phyloP scores from a whole-genome alignment of 2,797 vertebrate genomes.

The Onychomys torridus region DNA sequence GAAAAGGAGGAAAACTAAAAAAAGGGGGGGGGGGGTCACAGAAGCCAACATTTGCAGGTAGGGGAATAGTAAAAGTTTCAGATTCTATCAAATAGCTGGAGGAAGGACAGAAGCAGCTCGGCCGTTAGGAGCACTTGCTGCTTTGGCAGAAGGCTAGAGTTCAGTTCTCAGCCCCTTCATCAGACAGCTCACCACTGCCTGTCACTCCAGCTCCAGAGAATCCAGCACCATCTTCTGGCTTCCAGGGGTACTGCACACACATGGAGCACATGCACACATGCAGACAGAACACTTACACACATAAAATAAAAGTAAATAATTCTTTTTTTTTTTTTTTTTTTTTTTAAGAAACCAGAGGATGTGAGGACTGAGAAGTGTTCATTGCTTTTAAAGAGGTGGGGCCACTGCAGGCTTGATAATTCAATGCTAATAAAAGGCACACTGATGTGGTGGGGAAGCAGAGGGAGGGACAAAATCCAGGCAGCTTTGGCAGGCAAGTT shows the following conservation, averaged over 20 bases:
- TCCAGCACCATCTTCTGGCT: background rate
- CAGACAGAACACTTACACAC: background rate
- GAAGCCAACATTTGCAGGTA: background rate
- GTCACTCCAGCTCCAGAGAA: background rate
- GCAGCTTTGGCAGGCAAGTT: background rate
- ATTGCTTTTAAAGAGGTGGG: background rate
- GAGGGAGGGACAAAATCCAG: background rate
- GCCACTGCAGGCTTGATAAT: background rate
- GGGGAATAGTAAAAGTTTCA: background rate
- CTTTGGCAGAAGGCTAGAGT: background rate
- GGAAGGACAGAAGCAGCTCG: background rate
- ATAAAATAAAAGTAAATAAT: background rate
- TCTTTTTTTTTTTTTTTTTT: no score
- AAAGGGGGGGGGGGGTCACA: background rate
- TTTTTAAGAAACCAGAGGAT: background rate
- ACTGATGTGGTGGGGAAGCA: background rate
- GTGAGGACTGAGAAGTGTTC: background rate
- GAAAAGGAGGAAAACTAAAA: background rate
- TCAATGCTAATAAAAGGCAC: background rate
- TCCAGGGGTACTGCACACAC: background rate
- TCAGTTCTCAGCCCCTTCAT: background rate
- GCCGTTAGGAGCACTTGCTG: background rate
- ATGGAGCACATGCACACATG: background rate
- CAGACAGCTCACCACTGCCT: background rate
- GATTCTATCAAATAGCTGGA: background rate